These are phyloP conservation scores for Cacatua alba DNA, from an alignment of 2,113 vertebrate species.

Conservation along the genomic window DNA sequence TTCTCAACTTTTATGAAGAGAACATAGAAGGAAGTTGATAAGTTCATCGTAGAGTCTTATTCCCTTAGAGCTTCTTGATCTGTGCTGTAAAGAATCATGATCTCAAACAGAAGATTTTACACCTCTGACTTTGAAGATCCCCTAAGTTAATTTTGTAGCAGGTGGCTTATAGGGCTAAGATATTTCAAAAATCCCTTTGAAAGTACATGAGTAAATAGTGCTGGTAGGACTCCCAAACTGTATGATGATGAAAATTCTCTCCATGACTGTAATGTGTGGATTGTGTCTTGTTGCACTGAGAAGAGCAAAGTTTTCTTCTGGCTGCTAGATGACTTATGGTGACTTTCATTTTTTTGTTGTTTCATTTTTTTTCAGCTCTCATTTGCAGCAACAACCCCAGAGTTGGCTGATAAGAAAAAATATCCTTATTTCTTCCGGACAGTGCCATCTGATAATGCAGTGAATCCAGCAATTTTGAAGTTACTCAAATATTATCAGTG, in stretches of 20 bases:
- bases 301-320: background rate
- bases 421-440: constrained; percentile 99
- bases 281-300: background rate
- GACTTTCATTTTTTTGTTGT: background rate
- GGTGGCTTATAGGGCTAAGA: background rate
- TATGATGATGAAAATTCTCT: background rate
- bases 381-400: constrained; percentile 96
- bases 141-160: background rate
- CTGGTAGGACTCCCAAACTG: background rate
- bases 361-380: constrained; percentile 84
- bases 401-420: constrained; percentile 97
- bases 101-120: background rate
- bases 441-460: constrained; percentile 96
- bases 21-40: background rate
- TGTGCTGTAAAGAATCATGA: background rate
- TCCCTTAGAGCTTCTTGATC: background rate
- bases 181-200: background rate
- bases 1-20: background rate
- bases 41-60: background rate
- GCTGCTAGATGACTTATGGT: background rate
- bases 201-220: background rate
- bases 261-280: fast-evolving
- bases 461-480: constrained; percentile 97
- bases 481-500: constrained; percentile 93
- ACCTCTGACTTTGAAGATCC: background rate